Base-by-base conservation (phyloP, 2,797 vertebrate genomes). In the Phataginus tetradactyla region DNA sequence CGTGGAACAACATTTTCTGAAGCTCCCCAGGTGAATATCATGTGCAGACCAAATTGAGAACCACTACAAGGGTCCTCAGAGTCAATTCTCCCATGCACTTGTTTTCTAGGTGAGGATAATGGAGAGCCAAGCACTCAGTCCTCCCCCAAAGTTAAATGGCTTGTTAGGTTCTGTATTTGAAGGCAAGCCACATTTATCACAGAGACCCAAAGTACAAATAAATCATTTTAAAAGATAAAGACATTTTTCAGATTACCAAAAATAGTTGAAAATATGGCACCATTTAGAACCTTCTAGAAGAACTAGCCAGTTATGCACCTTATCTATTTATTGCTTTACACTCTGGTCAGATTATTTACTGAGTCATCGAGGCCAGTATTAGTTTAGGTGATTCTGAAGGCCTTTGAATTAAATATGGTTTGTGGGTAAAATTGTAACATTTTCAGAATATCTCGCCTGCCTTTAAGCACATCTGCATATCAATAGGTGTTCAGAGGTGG, bases 201-300 rank as follows among this genome's bases (percentile, higher is more conserved):
- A 77, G 14, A 18, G 6, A 91, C 79, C 83, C 83, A 85, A 68
- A 93, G n/a, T 71, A 57, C 17, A 66, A 74, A 80, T 27, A 53
- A 91, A 39, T 3, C 12, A 49, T 77, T 81, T 49, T 86, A 29
- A 95, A 87, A 90, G 13, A 55, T 20, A 91, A 80, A 94, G 32
- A 37, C 9, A 71, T 37, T 77, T 72, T 90, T 92, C 64, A 94
- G 37, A 49, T 64, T 91, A 84, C 32, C 39, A 71, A 84, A 92
- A 95, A 57, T 18, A 86, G 14, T 84, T 49, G 20, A 83, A 92
- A 90, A 84, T 21, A 51, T 80, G 23, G 9, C 39, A 61, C 61
- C 15, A 81, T n/a, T 89, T 86, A 78, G 74, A 61, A 75, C 69
- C 25, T 72, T 95, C 71, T n/a, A 74, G 45, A 85, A 90, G 32